Percentiles rank a stretch among this genome's conserved stretches.
Conservation (phyloP, 2,797 vertebrate genomes). For the Zalophus californianus region DNA sequence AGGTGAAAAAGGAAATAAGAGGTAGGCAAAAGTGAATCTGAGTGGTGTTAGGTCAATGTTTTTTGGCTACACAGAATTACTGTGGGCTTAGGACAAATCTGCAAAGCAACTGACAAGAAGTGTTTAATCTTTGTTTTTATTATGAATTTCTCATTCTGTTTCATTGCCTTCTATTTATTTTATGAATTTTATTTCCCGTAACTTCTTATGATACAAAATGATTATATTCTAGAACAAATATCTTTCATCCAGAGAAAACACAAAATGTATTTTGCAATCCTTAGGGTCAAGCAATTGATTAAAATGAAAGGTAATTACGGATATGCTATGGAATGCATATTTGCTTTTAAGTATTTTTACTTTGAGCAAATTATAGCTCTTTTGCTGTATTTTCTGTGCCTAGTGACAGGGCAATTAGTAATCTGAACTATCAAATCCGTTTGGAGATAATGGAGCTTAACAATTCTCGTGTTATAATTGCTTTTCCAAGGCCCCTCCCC, state of each 20-base stretch:
- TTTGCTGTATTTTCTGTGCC: slow-evolving; percentile 43
- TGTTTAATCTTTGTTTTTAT: slow-evolving; percentile 50
- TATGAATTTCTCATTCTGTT: slow-evolving; percentile 39
- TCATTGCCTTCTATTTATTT: slow-evolving; percentile 37
- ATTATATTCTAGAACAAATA: slow-evolving; percentile 48
- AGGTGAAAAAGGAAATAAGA: slow-evolving; percentile 28
- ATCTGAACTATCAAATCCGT: slow-evolving; percentile 66
- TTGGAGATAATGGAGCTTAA: slow-evolving; percentile 73
- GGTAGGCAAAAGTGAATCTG: not conserved
- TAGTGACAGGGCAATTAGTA: slow-evolving; percentile 70
- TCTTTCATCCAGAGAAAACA: slow-evolving; percentile 36
- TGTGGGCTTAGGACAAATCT: not conserved
- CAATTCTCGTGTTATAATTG: slow-evolving; percentile 73
- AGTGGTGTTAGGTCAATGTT: not conserved
- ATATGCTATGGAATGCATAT: slow-evolving; percentile 24
- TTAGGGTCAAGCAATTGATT: slow-evolving; percentile 56
- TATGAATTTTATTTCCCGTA: slow-evolving; percentile 58
- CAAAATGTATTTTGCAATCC: not conserved
- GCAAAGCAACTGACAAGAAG: not conserved
- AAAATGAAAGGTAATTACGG: slow-evolving; percentile 62
- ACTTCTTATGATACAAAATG: slow-evolving; percentile 21
- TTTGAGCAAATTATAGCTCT: slow-evolving; percentile 62
- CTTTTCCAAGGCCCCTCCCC: slow-evolving; percentile 37
- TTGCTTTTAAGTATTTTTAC: slow-evolving; percentile 65
- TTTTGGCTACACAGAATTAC: not conserved